A percentile compares a stretch with the other conserved stretches of the same genome.
Conservation (phyloP, 2,888 invertebrate species). For the Acanthopleura granulata region DNA sequence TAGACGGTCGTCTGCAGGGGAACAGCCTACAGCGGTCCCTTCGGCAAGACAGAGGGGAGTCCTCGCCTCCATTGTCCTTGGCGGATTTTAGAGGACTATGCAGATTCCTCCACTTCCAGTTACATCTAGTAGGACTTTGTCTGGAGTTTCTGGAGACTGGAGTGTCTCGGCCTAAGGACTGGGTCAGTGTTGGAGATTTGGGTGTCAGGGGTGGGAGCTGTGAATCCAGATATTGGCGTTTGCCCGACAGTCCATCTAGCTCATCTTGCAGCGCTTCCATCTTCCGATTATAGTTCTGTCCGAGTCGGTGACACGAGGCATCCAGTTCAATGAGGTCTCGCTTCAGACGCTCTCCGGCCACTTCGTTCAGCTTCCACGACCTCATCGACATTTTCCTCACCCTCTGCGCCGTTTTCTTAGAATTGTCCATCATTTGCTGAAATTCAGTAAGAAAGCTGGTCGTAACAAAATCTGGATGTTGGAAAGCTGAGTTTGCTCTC, state of each 20-base stretch:
- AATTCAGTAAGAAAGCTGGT: background rate
- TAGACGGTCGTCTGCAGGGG: background rate
- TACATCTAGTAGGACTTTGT: background rate
- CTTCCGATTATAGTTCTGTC: background rate
- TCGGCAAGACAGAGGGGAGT: background rate
- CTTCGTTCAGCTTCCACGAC: background rate
- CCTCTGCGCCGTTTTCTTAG: background rate
- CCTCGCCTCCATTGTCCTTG: background rate
- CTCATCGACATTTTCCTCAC: background rate
- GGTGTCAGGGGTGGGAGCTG: background rate
- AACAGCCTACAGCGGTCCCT: background rate
- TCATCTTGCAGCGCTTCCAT: background rate
- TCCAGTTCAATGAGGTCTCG: background rate
- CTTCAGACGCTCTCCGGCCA: background rate
- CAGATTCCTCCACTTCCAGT: background rate
- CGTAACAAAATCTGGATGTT: too few relatives aligned
- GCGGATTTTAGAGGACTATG: too few relatives aligned
- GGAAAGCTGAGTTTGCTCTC: too few relatives aligned
- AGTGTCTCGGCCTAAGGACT: background rate
- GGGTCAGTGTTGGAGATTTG: too few relatives aligned
- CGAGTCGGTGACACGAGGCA: background rate
- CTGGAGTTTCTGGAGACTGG: background rate
- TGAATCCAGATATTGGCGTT: background rate
- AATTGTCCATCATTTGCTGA: background rate
- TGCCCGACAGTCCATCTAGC: background rate